Evolutionary conservation across 1,140 invertebrate species (phyloP).

Genomic region (Metaphire vulgaris): DNA sequence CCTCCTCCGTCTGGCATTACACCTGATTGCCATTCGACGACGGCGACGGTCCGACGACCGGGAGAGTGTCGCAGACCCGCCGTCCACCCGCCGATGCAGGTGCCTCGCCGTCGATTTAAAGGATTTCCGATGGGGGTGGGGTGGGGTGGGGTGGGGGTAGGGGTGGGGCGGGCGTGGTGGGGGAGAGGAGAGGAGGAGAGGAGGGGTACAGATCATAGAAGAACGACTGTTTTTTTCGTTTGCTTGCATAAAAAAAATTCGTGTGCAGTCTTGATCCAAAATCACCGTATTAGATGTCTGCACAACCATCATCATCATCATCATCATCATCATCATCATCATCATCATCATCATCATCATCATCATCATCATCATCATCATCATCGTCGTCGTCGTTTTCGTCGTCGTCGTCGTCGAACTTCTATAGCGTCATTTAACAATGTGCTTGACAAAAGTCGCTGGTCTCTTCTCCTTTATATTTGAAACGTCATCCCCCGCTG

Average conservation of each 20-base stretch:
- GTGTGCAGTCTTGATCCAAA: no score
- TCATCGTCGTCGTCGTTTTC: background rate
- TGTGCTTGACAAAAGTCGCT: no score
- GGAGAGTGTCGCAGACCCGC: background rate
- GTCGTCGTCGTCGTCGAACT: background rate
- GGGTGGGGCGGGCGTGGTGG: no score
- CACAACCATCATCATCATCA: background rate
- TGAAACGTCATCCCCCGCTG: no score
- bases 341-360: slow-evolving; percentile 3
- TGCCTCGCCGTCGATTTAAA: background rate
- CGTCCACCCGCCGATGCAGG: background rate
- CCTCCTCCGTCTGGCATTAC: background rate
- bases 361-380: slow-evolving; percentile 2
- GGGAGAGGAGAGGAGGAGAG: background rate
- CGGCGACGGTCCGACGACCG: background rate
- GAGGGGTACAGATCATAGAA: background rate
- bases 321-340: slow-evolving; percentile 2
- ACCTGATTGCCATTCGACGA: background rate
- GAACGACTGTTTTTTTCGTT: background rate
- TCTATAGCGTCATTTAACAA: no score
- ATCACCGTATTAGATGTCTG: no score
- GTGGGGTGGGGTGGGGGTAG: background rate
- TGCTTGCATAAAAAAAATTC: no score
- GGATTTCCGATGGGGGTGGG: background rate
- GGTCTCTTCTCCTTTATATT: no score